Percentiles rank a stretch among this genome's conserved stretches.
Conservation (phyloP, 2,797 vertebrate species). For the Epinephelus coioides region DNA sequence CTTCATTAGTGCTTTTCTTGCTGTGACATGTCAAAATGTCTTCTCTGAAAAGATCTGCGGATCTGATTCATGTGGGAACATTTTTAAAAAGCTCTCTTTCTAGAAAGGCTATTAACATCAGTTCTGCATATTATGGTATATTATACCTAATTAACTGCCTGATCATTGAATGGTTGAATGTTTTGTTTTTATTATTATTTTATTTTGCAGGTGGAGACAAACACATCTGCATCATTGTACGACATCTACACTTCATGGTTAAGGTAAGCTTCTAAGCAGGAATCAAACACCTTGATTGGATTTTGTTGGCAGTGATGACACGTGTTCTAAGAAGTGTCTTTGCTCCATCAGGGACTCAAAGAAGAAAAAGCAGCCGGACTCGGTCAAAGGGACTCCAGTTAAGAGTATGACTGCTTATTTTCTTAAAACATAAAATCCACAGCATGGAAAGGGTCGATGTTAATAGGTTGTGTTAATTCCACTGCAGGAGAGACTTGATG, state of each 20-base stretch:
- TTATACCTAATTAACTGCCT: not conserved
- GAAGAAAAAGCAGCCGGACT: conserved; percentile 30
- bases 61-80: not conserved
- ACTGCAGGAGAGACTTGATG: no score
- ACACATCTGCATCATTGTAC: conserved; percentile 57
- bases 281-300: not conserved
- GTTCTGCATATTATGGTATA: no score
- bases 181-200: not conserved
- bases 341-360: conserved; percentile 49
- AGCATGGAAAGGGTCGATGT: not conserved
- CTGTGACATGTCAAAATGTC: not conserved
- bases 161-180: not conserved
- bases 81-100: not conserved
- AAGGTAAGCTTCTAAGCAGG: conserved; percentile 67
- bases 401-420: conserved; percentile 57
- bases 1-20: not conserved
- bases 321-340: conserved; percentile 7
- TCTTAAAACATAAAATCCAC: not conserved
- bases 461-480: no score
- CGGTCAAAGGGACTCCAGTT: conserved; percentile 32
- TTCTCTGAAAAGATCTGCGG: not conserved
- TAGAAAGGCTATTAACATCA: not conserved
- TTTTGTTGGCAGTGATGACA: not conserved
- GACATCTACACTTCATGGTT: conserved; percentile 83
- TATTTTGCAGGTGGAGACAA: conserved; percentile 46